Percentiles rank a stretch among this genome's conserved stretches.
Evolutionary conservation across 1,140 invertebrate genomes (phyloP).

Genomic region (Heliconius himera): DNA sequence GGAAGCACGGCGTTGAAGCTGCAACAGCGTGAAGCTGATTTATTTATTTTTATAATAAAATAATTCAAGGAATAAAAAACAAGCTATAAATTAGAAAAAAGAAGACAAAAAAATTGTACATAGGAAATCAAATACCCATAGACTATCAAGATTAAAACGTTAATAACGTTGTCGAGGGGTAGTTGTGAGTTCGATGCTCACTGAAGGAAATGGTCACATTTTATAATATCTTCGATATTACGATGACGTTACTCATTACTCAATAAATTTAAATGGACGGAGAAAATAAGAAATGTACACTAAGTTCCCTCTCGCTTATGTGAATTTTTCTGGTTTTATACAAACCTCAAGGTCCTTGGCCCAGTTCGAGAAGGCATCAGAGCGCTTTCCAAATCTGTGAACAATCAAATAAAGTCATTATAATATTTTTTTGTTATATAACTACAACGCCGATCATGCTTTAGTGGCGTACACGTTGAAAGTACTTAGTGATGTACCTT

Average conservation of each 20-base stretch:
- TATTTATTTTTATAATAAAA: neutral
- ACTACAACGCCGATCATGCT: too few relatives aligned
- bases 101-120: neutral
- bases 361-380: conserved; percentile 70
- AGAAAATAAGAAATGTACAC: neutral
- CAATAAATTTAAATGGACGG: too few relatives aligned
- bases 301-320: neutral
- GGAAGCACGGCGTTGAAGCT: too few relatives aligned
- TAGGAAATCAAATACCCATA: too few relatives aligned
- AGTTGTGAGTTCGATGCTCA: neutral
- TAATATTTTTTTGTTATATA: neutral
- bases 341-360: conserved; percentile 72
- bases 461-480: too few relatives aligned
- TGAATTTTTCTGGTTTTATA: neutral
- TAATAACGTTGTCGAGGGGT: neutral
- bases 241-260: too few relatives aligned
- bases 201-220: too few relatives aligned
- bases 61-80: neutral
- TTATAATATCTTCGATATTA: too few relatives aligned
- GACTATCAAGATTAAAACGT: too few relatives aligned
- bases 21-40: too few relatives aligned
- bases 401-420: conserved; percentile 38
- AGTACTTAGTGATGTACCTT: too few relatives aligned
- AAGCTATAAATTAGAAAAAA: neutral
- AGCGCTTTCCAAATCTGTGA: conserved; percentile 71